phyloP scores from a whole-genome alignment of 1,140 invertebrate species.

The Hycleus phaleratus region DNA sequence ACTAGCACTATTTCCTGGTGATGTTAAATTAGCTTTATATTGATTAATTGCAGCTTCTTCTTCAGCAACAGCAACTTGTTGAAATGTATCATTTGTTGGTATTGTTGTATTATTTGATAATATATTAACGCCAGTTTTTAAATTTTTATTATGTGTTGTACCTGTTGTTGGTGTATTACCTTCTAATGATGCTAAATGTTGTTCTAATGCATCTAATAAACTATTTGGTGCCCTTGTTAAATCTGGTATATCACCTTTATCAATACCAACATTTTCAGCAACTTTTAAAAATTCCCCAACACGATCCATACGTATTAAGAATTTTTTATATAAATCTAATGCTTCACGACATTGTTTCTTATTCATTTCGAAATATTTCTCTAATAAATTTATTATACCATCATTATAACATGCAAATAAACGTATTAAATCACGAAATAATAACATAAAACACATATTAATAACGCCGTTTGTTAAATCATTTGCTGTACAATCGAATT shows the following conservation, averaged over 20 bases:
- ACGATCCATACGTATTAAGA: constrained; percentile 97
- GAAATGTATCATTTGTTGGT: constrained; percentile 71
- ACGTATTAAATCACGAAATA: constrained; percentile 96
- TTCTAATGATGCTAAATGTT: constrained; percentile 89
- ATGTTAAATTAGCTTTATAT: constrained; percentile 82
- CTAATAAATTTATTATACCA: constrained; percentile 97
- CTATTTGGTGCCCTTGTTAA: constrained; percentile 98
- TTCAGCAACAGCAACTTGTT: constrained; percentile 84
- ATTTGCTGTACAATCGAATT: constrained; percentile 96
- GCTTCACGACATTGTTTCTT: constrained; percentile 98
- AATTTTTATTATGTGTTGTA: constrained; percentile 71
- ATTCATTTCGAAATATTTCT: constrained; percentile 99
- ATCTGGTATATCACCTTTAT: constrained; percentile 98
- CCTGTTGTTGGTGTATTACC: constrained; percentile 81
- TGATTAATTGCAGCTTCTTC: constrained; percentile 91
- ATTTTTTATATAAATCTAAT: constrained; percentile 98
- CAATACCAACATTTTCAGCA: constrained; percentile 94
- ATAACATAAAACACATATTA: constrained; percentile 96
- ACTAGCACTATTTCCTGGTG: constrained; percentile 51
- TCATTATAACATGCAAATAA: constrained; percentile 99
- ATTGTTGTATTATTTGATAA: constrained; percentile 81
- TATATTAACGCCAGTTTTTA: constrained; percentile 82
- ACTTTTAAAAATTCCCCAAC: constrained; percentile 98
- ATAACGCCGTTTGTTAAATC: constrained; percentile 98
- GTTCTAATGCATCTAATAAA: constrained; percentile 93